Conservation (phyloP, 2,888 invertebrate species). For the Tetropium fuscum region DNA sequence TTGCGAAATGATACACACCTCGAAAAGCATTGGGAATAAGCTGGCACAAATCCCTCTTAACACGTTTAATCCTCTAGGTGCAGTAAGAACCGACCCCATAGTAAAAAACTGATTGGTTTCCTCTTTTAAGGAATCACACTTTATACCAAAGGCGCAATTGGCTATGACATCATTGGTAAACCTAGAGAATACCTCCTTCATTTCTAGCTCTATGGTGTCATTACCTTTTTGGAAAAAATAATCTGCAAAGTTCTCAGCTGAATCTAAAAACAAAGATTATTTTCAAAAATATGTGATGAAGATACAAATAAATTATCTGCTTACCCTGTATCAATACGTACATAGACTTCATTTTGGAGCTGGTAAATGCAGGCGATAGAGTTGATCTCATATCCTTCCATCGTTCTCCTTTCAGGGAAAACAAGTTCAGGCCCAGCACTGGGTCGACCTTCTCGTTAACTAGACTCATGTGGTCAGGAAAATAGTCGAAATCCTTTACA, state of each 20-base stretch:
- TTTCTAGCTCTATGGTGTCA: conserved; percentile 43
- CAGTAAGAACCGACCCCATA: conserved; percentile 53
- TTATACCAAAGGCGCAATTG: conserved; percentile 70
- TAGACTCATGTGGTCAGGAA: conserved; percentile 56
- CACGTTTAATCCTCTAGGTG: conserved; percentile 26
- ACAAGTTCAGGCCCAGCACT: conserved; percentile 48
- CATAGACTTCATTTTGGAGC: conserved; percentile 66
- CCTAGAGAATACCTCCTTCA: conserved; percentile 65
- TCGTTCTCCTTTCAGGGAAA: conserved; percentile 45
- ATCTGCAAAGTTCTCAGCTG: conserved; percentile 35
- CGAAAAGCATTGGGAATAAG: conserved; percentile 36
- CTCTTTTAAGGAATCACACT: conserved; percentile 69
- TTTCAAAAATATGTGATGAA: background rate
- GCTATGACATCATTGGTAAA: conserved; percentile 74
- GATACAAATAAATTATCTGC: too few relatives aligned
- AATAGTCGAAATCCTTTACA: conserved; percentile 62
- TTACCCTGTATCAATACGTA: conserved; percentile 43
- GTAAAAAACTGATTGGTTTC: conserved; percentile 70
- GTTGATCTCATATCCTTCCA: conserved; percentile 66
- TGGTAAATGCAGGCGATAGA: conserved; percentile 65
- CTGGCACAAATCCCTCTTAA: conserved; percentile 32
- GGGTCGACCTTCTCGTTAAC: conserved; percentile 51
- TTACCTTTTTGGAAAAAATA: conserved; percentile 28
- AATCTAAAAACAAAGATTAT: conserved; percentile 26
- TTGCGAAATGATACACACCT: conserved; percentile 32